A percentile compares a stretch with the other conserved stretches of the same genome.
These are phyloP conservation scores for Prenolepis imparis DNA, from an alignment of 2,888 invertebrate species.

Conservation along the genomic window DNA sequence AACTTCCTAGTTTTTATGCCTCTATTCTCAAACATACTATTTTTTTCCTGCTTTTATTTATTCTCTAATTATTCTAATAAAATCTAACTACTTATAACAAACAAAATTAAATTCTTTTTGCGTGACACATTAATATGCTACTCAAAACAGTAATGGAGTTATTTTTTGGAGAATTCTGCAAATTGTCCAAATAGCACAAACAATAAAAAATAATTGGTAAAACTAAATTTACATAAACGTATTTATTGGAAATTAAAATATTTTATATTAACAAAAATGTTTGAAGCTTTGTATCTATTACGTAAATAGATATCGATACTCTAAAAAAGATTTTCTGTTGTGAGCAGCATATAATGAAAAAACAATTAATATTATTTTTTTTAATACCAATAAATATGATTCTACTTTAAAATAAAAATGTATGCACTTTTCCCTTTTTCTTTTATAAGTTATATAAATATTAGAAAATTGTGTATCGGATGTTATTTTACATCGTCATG, in stretches of 20 bases:
- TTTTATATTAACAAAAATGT: background rate
- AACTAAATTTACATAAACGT: background rate
- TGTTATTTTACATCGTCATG: constrained; percentile 77
- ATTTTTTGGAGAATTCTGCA: background rate
- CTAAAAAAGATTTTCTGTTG: background rate
- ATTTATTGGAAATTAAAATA: background rate
- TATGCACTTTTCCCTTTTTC: constrained; percentile 11
- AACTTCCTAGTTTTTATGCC: background rate
- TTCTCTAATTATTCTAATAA: background rate
- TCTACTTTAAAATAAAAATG: constrained; percentile 39
- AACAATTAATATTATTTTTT: background rate
- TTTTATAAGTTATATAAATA: constrained; percentile 41
- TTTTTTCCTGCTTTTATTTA: background rate
- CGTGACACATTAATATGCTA: background rate
- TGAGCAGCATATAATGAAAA: background rate
- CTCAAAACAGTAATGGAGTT: constrained; percentile 6
- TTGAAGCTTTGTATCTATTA: background rate
- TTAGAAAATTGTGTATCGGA: background rate
- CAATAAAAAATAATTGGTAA: background rate
- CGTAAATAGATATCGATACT: background rate
- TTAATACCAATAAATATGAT: background rate
- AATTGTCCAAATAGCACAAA: background rate
- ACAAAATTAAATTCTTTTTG: background rate
- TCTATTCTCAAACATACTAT: background rate
- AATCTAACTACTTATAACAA: background rate